Evolutionary conservation across 2,888 invertebrate species (phyloP), one percentile per base, ranked within the genome.

Genomic region (Papilio protenor): DNA sequence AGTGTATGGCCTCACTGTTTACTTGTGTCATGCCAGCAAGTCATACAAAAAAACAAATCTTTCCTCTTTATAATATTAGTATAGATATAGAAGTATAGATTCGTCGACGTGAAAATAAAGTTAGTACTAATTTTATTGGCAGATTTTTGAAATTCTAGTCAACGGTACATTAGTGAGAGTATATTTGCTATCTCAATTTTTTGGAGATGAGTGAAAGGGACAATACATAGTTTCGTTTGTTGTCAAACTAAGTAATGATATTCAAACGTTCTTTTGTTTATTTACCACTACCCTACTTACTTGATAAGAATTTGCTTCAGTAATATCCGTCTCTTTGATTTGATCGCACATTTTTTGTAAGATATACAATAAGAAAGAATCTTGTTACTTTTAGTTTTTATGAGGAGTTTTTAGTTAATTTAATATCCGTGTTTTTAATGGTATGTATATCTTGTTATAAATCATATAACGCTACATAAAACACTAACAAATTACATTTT

Each of bases 221-320:
- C 8, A 8, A 8, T 40, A 8, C 40, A 40, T 40, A 33, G 40
- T 40, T 40, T 40, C 18, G 0, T 18, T 12, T 69, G 16, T 27
- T 21, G 21, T 69, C 40, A 10, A 18, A 75, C 49, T 64, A 52
- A n/a, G 23, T 77, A 77, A 77, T 73, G 55, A 21, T 40, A 57
- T 77, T 55, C 55, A 77, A 77, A 73, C 57, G 27, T 12, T 8
- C 57, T 33, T n/a, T 57, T 77, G 11, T 77, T 77, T 77, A 52
- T 45, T 57, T 69, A 57, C 73, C 77, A 47, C 66, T 73, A 23
- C 18, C 18, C 47, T 69, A 73, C 73, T 77, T 73, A 59, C 45
- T 73, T 59, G 45, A 69, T 27, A 73, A 52, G 23, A 8, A 8
- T 40, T 66, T 73, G 27, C 27, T 21, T 77, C n/a, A 55, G 73